These are phyloP conservation scores for Dryobotodes eremita DNA, from an alignment of 2,888 invertebrate genomes.

Conservation along the genomic window DNA sequence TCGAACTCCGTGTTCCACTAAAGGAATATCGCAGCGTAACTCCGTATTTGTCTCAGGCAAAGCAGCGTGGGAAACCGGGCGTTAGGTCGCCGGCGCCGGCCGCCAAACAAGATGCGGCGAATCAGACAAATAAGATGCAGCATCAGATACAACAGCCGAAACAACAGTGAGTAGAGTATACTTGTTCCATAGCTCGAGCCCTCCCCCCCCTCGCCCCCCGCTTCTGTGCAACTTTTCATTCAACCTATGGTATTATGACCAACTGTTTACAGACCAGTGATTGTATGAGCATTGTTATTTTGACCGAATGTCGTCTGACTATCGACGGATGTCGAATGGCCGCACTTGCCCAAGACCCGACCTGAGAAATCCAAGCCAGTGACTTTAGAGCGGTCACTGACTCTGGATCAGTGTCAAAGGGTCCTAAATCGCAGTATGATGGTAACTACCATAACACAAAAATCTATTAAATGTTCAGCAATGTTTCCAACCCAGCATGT, in stretches of 20 bases:
- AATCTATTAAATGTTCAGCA: slow-evolving; percentile 19
- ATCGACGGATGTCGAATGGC: neutral
- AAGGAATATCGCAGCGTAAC: slow-evolving; percentile 14
- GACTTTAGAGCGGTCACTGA: neutral
- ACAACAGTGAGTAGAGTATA: slow-evolving; percentile 80
- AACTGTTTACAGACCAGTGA: slow-evolving; percentile 10
- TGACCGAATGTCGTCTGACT: neutral
- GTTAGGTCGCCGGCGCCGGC: slow-evolving; percentile 92
- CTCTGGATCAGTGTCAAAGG: neutral
- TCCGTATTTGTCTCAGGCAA: slow-evolving; percentile 82
- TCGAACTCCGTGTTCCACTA: neutral
- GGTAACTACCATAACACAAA: neutral
- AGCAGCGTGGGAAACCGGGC: slow-evolving; percentile 93
- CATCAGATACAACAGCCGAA: slow-evolving; percentile 87
- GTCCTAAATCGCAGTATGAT: neutral
- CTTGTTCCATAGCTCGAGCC: neutral
- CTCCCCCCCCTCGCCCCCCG: neutral
- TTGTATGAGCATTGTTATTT: neutral
- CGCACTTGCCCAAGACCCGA: neutral
- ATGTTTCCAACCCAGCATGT: slow-evolving; percentile 43
- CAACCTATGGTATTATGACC: too few species aligned
- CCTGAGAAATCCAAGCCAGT: neutral
- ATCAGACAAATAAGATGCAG: slow-evolving; percentile 92
- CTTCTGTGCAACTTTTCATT: slow-evolving; percentile 38
- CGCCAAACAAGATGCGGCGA: slow-evolving; percentile 93